Evolutionary conservation across 2,888 invertebrate species (phyloP).

Genomic region (Aquatica leii): DNA sequence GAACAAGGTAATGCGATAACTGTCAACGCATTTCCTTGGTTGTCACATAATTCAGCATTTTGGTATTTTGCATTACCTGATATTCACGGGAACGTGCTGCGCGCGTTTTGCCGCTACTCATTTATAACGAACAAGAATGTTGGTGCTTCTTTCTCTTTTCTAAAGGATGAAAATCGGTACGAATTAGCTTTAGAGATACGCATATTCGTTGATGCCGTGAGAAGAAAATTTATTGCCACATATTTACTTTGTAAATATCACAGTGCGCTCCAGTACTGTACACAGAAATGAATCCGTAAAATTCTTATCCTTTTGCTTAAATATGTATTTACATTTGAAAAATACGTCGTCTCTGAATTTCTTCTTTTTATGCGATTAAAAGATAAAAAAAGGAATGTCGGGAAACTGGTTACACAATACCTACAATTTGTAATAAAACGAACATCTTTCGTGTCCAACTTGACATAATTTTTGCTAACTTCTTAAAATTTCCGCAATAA

Average conservation of each 20-base stretch:
- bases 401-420: neutral
- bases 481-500: too few species aligned
- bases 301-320: constrained; percentile 20
- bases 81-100: constrained; percentile 19
- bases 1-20: constrained; percentile 24
- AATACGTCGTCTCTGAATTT: neutral
- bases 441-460: neutral
- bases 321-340: constrained; percentile 20
- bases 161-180: constrained; percentile 23
- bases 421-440: neutral
- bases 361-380: too few species aligned
- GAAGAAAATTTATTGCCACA: constrained; percentile 33
- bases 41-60: constrained; percentile 32
- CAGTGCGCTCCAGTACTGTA: constrained; percentile 29
- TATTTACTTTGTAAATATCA: constrained; percentile 33
- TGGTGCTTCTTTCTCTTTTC: constrained; percentile 8
- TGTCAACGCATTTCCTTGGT: constrained; percentile 28
- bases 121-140: constrained; percentile 21
- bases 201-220: constrained; percentile 28
- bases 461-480: too few species aligned
- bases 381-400: neutral
- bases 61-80: constrained; percentile 28
- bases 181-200: constrained; percentile 24
- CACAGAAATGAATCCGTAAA: constrained; percentile 30
- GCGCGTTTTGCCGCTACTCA: constrained; percentile 15